Percentiles rank a stretch among this genome's conserved stretches.
These are phyloP conservation scores for Elegia similella DNA, from an alignment of 2,888 invertebrate genomes.

Conservation along the genomic window DNA sequence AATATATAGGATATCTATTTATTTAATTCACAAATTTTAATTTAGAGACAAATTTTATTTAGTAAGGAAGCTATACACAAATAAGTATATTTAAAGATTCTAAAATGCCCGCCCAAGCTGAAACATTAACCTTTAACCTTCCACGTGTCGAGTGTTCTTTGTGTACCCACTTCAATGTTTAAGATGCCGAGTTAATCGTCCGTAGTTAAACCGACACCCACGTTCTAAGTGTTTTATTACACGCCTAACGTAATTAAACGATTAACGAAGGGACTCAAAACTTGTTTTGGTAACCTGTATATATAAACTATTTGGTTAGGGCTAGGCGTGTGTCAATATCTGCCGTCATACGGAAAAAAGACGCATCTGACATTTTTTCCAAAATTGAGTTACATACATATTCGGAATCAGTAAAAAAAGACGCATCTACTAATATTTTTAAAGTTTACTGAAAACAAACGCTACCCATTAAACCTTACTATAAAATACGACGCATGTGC, in stretches of 20 bases:
- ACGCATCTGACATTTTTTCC: no score
- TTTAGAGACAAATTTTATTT: no score
- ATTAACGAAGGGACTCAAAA: background rate
- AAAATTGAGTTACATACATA: no score
- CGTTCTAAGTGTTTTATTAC: background rate
- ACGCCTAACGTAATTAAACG: conserved; percentile 5
- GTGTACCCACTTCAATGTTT: background rate
- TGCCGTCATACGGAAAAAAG: no score
- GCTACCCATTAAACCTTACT: no score
- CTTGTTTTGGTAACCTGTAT: background rate
- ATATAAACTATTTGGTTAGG: background rate
- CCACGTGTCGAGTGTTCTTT: background rate
- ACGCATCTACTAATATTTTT: no score
- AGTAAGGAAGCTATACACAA: background rate
- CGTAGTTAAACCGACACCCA: background rate
- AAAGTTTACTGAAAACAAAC: no score
- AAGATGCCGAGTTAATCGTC: background rate
- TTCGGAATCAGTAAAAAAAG: no score
- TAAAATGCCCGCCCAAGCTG: background rate
- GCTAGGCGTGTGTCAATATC: background rate
- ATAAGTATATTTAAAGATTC: background rate
- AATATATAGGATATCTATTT: no score
- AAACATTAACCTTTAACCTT: background rate
- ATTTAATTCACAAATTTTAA: no score
- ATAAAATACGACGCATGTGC: no score